Conservation (phyloP, 2,113 vertebrate genomes). For the Setophaga petechia region DNA sequence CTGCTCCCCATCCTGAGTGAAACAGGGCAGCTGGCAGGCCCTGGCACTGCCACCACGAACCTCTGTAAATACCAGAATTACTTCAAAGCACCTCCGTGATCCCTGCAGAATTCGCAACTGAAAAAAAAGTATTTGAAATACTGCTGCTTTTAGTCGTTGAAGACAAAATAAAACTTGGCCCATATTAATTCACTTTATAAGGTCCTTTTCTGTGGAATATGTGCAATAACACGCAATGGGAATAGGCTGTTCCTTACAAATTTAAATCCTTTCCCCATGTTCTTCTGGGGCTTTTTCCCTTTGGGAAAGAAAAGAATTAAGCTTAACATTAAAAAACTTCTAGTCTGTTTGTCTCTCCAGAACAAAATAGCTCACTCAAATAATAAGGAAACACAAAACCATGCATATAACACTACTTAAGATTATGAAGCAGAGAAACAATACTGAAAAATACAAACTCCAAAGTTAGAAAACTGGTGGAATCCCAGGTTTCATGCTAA, state of each 20-base stretch:
- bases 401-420: conserved; percentile 24
- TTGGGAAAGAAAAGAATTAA: not conserved
- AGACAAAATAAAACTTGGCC: not conserved
- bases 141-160: not conserved
- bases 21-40: fast-evolving
- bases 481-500: conserved; percentile 32
- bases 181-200: not conserved
- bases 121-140: not conserved
- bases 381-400: conserved; percentile 49
- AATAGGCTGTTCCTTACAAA: not conserved
- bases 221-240: not conserved
- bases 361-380: not conserved
- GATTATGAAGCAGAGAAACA: conserved; percentile 21
- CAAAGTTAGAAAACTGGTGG: not conserved
- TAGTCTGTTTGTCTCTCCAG: not conserved
- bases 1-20: not conserved
- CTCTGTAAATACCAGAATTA: not conserved
- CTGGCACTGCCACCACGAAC: not conserved
- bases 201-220: not conserved
- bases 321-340: not conserved
- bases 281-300: not conserved
- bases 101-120: not conserved
- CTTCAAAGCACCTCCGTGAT: not conserved
- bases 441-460: not conserved
- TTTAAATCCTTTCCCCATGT: not conserved